Percentiles rank a stretch among this genome's conserved stretches.
phyloP scores from a whole-genome alignment of 2,113 vertebrate genomes.

The Taurulus bubalis region DNA sequence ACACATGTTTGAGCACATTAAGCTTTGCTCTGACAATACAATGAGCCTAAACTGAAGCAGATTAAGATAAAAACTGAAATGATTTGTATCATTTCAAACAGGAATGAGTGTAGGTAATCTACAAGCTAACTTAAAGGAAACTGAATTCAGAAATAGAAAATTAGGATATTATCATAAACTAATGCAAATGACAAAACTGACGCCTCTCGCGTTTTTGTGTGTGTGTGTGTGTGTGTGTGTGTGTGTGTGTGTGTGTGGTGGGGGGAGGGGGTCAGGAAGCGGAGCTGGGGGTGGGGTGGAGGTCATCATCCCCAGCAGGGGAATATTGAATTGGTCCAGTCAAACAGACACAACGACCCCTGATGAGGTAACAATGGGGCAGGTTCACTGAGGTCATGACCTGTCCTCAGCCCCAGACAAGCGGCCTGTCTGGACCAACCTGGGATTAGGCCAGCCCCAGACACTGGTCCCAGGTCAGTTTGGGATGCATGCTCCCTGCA shows the following conservation, averaged over 20 bases:
- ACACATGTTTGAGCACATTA: background rate
- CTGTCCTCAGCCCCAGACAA: constrained; percentile 78
- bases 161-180: constrained; percentile 32
- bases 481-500: constrained; percentile 36
- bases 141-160: constrained; percentile 11
- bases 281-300: constrained; percentile 14
- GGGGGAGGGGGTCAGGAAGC: background rate
- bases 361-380: constrained; percentile 79
- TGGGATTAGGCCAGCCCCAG: constrained; percentile 63
- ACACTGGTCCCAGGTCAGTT: constrained; percentile 70
- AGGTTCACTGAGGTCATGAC: constrained; percentile 72
- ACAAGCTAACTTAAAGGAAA: constrained; percentile 10
- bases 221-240: constrained; percentile 23
- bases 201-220: constrained; percentile 17
- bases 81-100: background rate
- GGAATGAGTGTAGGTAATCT: background rate
- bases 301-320: constrained; percentile 74
- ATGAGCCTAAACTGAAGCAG: background rate
- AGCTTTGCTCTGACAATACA: background rate
- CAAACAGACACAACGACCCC: constrained; percentile 77
- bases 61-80: background rate
- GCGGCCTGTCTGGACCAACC: constrained; percentile 73
- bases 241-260: constrained; percentile 14
- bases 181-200: constrained; percentile 57
- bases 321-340: constrained; percentile 80